These are phyloP conservation scores for Fringilla coelebs DNA, from an alignment of 2,797 vertebrate genomes.

Conservation along the genomic window DNA sequence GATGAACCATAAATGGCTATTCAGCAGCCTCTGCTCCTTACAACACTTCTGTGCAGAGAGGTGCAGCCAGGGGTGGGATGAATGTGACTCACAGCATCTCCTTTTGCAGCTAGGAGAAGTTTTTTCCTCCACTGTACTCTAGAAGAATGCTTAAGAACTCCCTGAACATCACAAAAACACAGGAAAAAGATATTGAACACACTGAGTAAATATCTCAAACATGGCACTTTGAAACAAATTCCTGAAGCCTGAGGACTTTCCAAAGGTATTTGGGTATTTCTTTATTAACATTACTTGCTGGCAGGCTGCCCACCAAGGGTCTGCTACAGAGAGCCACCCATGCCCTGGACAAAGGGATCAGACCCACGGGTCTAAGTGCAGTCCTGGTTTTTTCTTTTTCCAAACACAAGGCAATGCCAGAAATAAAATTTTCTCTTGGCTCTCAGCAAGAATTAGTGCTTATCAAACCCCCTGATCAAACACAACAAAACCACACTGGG, in stretches of 20 bases:
- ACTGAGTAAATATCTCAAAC: not conserved
- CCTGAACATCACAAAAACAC: not conserved
- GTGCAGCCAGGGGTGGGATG: not conserved
- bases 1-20: not conserved
- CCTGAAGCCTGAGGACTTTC: not conserved
- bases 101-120: not conserved
- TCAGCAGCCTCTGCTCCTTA: not conserved
- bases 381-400: not conserved
- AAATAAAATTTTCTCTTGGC: constrained; percentile 66
- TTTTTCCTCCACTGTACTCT: not conserved
- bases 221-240: not conserved
- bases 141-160: not conserved
- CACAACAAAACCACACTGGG: constrained; percentile 69
- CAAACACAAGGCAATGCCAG: constrained; percentile 39
- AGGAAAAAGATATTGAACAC: not conserved
- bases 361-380: not conserved
- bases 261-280: not conserved
- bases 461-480: constrained; percentile 72
- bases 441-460: constrained; percentile 70
- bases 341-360: not conserved
- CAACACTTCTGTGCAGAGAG: not conserved
- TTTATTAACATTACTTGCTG: not conserved
- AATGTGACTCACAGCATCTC: not conserved
- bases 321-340: not conserved
- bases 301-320: not conserved